Evolutionary conservation across 2,888 invertebrate genomes (phyloP).

Genomic region (Anagyrus pseudococci): DNA sequence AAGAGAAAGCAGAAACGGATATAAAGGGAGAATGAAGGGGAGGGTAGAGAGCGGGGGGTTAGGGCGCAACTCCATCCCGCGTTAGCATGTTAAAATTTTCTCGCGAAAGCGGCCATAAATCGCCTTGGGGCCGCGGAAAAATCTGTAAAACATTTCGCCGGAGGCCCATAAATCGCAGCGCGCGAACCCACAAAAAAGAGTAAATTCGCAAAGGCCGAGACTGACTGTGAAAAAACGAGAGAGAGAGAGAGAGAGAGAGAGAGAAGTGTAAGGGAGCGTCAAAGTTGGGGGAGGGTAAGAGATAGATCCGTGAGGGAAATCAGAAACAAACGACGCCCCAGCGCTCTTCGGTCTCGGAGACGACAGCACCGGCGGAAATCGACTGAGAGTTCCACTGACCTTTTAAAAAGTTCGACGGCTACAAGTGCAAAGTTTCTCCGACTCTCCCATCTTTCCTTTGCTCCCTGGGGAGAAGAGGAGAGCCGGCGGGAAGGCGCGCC

Average conservation of each 20-base stretch:
- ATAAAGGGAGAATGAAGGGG: too few relatives aligned
- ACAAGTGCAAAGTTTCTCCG: conserved; percentile 3
- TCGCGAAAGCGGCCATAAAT: conserved; percentile 24
- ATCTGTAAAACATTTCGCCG: conserved; percentile 33
- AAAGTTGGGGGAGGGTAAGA: too few relatives aligned
- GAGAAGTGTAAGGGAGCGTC: not conserved
- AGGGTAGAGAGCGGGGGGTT: too few relatives aligned
- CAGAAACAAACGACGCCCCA: conserved; percentile 28
- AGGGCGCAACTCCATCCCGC: not conserved
- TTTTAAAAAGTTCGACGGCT: conserved; percentile 31
- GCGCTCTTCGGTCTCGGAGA: not conserved
- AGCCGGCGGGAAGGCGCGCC: not conserved
- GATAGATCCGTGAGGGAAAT: conserved; percentile 31
- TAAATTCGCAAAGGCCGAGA: not conserved
- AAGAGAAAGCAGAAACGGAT: conserved; percentile 7
- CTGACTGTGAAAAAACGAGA: too few relatives aligned
- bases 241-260: not conserved
- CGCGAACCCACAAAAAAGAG: not conserved
- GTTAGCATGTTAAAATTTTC: conserved; percentile 19
- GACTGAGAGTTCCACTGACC: conserved; percentile 26
- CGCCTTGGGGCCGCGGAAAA: conserved; percentile 13
- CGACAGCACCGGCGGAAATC: conserved; percentile 13
- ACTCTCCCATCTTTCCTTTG: not conserved
- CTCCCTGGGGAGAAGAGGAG: too few relatives aligned
- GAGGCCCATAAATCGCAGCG: conserved; percentile 27